A percentile compares a stretch with the other conserved stretches of the same genome.
phyloP scores from a whole-genome alignment of 2,797 vertebrate genomes.

The Nasua narica region DNA sequence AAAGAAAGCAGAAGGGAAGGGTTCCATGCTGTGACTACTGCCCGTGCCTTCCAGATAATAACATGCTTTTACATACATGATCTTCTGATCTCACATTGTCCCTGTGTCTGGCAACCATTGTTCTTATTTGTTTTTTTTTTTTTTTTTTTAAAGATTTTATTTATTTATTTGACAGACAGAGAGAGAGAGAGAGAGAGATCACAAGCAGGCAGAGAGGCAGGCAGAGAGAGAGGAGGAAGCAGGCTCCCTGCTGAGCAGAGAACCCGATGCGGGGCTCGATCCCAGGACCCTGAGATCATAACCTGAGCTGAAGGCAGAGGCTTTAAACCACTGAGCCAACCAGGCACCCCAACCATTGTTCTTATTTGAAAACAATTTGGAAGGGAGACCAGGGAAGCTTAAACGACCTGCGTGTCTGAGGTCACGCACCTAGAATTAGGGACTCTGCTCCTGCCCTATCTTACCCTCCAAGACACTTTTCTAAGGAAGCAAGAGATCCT shows the following conservation, averaged over 20 bases:
- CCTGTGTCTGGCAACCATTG: neutral
- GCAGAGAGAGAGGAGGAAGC: too few relatives aligned
- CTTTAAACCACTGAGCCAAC: too few relatives aligned
- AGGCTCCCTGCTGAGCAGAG: too few relatives aligned
- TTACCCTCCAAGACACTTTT: neutral
- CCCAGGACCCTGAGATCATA: too few relatives aligned
- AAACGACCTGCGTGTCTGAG: neutral
- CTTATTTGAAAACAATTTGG: neutral
- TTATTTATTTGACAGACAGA: too few relatives aligned
- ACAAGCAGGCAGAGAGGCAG: too few relatives aligned
- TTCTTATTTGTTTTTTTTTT: too few relatives aligned
- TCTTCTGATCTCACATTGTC: neutral
- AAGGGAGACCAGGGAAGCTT: neutral
- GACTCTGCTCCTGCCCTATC: neutral
- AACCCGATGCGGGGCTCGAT: too few relatives aligned
- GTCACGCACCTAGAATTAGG: neutral
- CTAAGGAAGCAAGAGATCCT: neutral
- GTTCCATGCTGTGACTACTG: neutral
- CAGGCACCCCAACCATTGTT: too few relatives aligned
- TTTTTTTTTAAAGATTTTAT: too few relatives aligned
- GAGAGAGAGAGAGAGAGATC: too few relatives aligned
- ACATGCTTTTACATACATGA: neutral
- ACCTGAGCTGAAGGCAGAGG: too few relatives aligned
- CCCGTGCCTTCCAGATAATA: neutral
- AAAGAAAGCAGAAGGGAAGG: neutral